Evolutionary conservation across 2,888 invertebrate species (phyloP), one percentile per base, ranked within the genome.

Genomic region (Morpho achilles): DNA sequence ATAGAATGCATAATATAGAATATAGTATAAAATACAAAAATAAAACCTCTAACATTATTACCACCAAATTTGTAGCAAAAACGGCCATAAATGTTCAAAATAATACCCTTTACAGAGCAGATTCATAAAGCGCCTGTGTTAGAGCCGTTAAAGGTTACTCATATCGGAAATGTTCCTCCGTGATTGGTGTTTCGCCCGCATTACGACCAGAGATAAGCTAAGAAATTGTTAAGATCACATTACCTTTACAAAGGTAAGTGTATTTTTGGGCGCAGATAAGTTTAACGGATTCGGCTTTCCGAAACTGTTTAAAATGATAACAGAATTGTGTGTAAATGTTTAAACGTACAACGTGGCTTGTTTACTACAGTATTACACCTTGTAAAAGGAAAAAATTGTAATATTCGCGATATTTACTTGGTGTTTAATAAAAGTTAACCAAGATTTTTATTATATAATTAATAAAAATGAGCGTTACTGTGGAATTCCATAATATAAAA

Each of bases 151-250:
- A 58, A 58, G 71, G 73, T 74, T 75, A 73, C 59, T 59, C 62
- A 72, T 82, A 84, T 85, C 80, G 84, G 83, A 84, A 82, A 60
- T 52, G 59, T 81, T 79, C 75, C 73, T 76, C 76, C 77, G 81
- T 82, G 84, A 83, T 82, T 80, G 80, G 83, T 82, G 80, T 81
- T 73, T 64, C 60, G 61, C 74, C 67, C 65, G 74, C 71, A 63
- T 70, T 69, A 73, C 65, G 64, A 68, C 58, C 55, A 54, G 32
- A 68, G 71, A 72, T 73, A 73, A 70, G 72, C 66, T 63, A 60
- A 68, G 70, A 66, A 71, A 70, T 70, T 70, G 69, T 66, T 66
- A 63, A 62, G 62, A 62, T 56, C 58, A 50, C 60, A 56, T 56
- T 65, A 63, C 63, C 61, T 64, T 58, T 56, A 58, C 53, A 59